Evolutionary conservation across 2,113 vertebrate genomes (phyloP).

Genomic region (Sylvicapra grimmia): DNA sequence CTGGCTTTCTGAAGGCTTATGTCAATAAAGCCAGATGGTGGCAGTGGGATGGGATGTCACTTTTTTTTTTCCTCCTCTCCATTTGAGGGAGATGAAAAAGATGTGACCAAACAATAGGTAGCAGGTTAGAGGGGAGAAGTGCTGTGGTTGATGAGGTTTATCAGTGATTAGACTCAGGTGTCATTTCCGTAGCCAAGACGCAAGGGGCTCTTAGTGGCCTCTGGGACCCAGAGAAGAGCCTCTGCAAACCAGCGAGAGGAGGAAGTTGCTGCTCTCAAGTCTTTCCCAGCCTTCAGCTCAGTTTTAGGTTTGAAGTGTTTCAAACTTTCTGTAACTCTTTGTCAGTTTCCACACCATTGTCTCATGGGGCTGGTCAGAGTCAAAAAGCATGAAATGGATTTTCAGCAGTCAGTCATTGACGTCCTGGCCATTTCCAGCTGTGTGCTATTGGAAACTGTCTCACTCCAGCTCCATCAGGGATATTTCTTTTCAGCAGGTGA

Average conservation of each 20-base stretch:
- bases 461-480: neutral
- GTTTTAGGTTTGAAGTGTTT: constrained; percentile 14
- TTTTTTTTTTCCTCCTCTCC: neutral
- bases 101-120: too few species aligned
- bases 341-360: neutral
- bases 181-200: neutral
- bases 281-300: neutral
- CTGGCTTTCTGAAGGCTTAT: neutral
- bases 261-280: neutral
- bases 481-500: neutral
- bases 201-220: too few species aligned
- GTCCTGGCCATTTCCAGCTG: neutral
- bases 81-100: neutral
- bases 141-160: neutral
- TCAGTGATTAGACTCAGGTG: neutral
- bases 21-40: neutral
- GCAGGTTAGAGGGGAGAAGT: neutral
- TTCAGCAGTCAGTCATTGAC: constrained; percentile 7
- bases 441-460: neutral
- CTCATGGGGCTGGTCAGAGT: constrained; percentile 37
- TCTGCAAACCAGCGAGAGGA: neutral
- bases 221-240: neutral
- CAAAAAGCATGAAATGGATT: constrained; percentile 61
- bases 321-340: neutral
- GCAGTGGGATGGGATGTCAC: neutral